phyloP scores from a whole-genome alignment of 2,797 vertebrate genomes.

The Gambelia wislizenii region DNA sequence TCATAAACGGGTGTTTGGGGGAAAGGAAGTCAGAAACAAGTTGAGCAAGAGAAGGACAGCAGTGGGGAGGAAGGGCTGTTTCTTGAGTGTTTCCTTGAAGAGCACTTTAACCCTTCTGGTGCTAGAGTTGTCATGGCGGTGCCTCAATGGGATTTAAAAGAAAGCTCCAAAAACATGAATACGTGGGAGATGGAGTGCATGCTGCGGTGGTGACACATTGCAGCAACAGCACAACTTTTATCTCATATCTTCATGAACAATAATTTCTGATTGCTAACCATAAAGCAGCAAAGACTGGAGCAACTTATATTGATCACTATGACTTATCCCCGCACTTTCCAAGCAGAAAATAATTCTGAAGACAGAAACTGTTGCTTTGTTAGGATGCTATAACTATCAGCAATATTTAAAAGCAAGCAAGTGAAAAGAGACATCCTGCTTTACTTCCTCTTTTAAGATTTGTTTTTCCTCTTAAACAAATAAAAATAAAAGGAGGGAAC shows the following conservation, averaged over 20 bases:
- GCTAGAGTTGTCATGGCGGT: constrained; percentile 30
- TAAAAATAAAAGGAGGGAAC: not conserved
- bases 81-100: constrained; percentile 69
- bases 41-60: constrained; percentile 66
- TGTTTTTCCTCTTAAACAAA: constrained; percentile 26
- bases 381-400: constrained; percentile 17
- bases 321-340: not conserved
- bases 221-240: not conserved
- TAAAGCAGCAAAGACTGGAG: not conserved
- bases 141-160: not conserved
- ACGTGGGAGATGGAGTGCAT: not conserved
- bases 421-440: constrained; percentile 57
- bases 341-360: not conserved
- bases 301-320: not conserved
- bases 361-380: not conserved
- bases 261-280: not conserved
- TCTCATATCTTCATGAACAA: too few species aligned
- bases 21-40: constrained; percentile 63
- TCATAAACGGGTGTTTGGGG: not conserved
- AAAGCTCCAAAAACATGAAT: fast-evolving
- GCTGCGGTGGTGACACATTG: not conserved
- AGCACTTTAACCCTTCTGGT: constrained; percentile 61
- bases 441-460: constrained; percentile 72
- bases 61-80: constrained; percentile 58
- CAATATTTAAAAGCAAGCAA: constrained; percentile 63